These are phyloP conservation scores for Plemyria rubiginata DNA, from an alignment of 2,888 invertebrate species.

Conservation along the genomic window DNA sequence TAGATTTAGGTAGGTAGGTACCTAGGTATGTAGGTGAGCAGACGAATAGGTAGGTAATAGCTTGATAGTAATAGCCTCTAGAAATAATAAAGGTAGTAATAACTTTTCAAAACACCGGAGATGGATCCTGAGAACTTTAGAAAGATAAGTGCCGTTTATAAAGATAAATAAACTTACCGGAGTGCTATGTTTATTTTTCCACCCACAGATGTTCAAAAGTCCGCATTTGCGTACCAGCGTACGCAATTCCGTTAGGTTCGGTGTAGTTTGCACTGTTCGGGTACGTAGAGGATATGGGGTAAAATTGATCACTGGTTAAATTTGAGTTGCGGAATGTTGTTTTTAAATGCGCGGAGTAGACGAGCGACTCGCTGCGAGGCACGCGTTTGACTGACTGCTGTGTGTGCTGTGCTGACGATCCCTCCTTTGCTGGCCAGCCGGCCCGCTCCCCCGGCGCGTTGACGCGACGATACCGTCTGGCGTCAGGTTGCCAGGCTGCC, in stretches of 20 bases:
- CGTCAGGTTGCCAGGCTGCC: slow-evolving; percentile 47
- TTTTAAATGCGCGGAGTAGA: slow-evolving; percentile 42
- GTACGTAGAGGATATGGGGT: slow-evolving; percentile 23
- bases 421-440: slow-evolving; percentile 20
- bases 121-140: slow-evolving; percentile 45
- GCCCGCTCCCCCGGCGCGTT: slow-evolving; percentile 30
- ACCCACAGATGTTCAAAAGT: slow-evolving; percentile 63
- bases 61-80: slow-evolving; percentile 44
- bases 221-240: slow-evolving; percentile 67
- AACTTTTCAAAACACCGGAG: slow-evolving; percentile 45
- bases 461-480: slow-evolving; percentile 31
- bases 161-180: slow-evolving; percentile 69
- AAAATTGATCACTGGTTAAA: slow-evolving; percentile 31
- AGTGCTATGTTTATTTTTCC: slow-evolving; percentile 78
- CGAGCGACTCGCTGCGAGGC: slow-evolving; percentile 62
- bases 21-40: no score
- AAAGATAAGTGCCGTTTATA: slow-evolving; percentile 47
- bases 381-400: slow-evolving; percentile 76
- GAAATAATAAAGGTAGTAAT: slow-evolving; percentile 34
- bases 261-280: slow-evolving; percentile 45
- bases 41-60: no score
- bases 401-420: slow-evolving; percentile 42
- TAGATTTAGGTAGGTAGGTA: not conserved
- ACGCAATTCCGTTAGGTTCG: slow-evolving; percentile 58
- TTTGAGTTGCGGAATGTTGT: slow-evolving; percentile 33